These are phyloP conservation scores for Eptesicus fuscus DNA, from an alignment of 2,113 vertebrate species.

Conservation along the genomic window DNA sequence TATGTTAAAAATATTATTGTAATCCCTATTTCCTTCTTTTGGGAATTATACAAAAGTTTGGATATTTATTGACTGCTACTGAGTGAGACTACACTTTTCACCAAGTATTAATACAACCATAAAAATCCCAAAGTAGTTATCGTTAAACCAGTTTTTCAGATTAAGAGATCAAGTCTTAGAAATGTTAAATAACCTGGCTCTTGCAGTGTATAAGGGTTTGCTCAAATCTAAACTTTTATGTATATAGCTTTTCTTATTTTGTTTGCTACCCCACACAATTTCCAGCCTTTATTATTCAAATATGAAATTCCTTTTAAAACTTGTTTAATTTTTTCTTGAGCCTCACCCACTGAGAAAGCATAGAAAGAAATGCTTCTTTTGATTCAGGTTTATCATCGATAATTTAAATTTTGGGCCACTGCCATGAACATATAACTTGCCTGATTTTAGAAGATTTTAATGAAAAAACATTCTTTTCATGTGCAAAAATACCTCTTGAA, in stretches of 20 bases:
- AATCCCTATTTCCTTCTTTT: not conserved
- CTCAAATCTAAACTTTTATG: not conserved
- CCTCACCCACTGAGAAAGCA: not conserved
- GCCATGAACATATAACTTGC: not conserved
- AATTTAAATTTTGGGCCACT: not conserved
- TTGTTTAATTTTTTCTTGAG: not conserved
- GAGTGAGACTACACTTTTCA: not conserved
- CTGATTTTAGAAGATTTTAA: not conserved
- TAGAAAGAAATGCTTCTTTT: not conserved
- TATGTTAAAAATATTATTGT: not conserved
- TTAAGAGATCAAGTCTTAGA: not conserved
- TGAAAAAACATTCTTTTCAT: not conserved
- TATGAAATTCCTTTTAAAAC: not conserved
- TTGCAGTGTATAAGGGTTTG: not conserved
- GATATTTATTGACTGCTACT: not conserved
- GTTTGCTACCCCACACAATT: not conserved
- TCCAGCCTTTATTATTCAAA: not conserved
- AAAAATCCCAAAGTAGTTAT: not conserved
- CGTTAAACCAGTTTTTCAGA: not conserved
- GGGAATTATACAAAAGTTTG: not conserved
- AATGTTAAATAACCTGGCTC: not conserved
- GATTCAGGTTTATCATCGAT: not conserved
- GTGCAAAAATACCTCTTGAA: not conserved
- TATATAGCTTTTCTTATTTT: not conserved
- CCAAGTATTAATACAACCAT: not conserved